Base-by-base conservation (phyloP, 2,888 invertebrate species). In the Holacanthella duospinosa region DNA sequence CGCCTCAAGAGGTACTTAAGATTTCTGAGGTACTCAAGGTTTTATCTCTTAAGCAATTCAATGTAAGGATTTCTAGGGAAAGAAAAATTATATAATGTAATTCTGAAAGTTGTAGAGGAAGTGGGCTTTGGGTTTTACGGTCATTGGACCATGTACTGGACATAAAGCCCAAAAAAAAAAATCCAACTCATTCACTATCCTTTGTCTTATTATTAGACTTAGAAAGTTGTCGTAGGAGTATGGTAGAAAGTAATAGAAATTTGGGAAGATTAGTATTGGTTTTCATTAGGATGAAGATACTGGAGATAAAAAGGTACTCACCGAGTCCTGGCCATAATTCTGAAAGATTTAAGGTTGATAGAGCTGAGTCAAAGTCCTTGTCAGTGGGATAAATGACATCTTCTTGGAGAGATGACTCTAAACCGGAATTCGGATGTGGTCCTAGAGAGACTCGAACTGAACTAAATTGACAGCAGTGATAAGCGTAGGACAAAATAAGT, bases 391-490 rank as follows among this genome's bases (percentile, higher is more conserved):
- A 86, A 19, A 86, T 78, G 1, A 87, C 83, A 0, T 84, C 81
- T 74, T 87, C 87, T 73, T 83, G 79, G 21, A 68, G 48, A 1
- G 60, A 26, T 16, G 64, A 59, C 56, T 68, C 66, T 16, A 59
- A 65, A 12, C 48, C 48, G 19, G 25, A 25, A 27, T 21, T 27
- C 26, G 36, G 26, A 55, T 26, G 28, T 9, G 55, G 28, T 6
- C 28, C 55, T 6, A 55, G 27, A n/a, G 28, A 29, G 19, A 9
- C 6, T 16, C 43, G 2, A 2, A 12, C 59, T 26, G 64, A 54
- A 21, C 55, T 77, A 79, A 90, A 93, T 68, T 90, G 87, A 79
- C 95, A 95, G 80, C 95, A 96, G 77, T 96, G 95, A 79, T 95
- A 96, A 70, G 95, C 94, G 78, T 94, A 95, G 1, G 93, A 89